Base-by-base conservation (phyloP, 2,888 invertebrate genomes). In the Scrobipalpa atriplicella region DNA sequence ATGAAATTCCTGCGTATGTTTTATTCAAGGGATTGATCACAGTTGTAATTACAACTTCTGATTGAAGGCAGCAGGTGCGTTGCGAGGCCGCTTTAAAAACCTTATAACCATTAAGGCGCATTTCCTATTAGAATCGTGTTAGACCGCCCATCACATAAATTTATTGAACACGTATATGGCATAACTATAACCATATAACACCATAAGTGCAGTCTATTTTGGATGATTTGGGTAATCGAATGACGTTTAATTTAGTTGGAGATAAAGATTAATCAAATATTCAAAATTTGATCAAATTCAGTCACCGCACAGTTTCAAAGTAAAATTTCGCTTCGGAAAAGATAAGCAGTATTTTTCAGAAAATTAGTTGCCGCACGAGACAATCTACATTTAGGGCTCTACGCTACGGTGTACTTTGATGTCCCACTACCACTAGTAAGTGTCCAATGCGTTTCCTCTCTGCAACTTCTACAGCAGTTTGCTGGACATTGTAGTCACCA, bases 91-190 rank as follows among this genome's bases (percentile, higher is more conserved):
- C 58, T 47, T 21, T 29, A 29, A 56, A 64, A 63, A 64, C 61
- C 21, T 63, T 16, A 62, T 43, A 39, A 75, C 75, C 78, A 74
- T 77, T 75, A 77, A 78, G 74, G 82, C 54, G 78, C 78, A 82
- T 89, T 87, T 90, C 91, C 89, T 89, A 90, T 92, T 92, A 90
- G 90, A 89, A 86, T 86, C 88, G 78, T 78, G 82, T 81, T 82
- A 80, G 82, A 83, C 75, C 76, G 78, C 75, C 65, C 63, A 63
- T 58, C 63, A 63, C 29, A 63, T 63, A 51, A 63, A 63, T 63
- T 63, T 52, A 52, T 51, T 10, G 6, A 36, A 63, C 63, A 52
- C 63, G 51, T 63, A 47, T 41, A 21, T 11, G 10, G 1, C 52
- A n/a, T 2, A 8, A 16, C 11, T 8, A 61, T 61, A 41, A 41